These are phyloP conservation scores for Furcula furcula DNA, from an alignment of 2,888 invertebrate genomes.

Conservation along the genomic window DNA sequence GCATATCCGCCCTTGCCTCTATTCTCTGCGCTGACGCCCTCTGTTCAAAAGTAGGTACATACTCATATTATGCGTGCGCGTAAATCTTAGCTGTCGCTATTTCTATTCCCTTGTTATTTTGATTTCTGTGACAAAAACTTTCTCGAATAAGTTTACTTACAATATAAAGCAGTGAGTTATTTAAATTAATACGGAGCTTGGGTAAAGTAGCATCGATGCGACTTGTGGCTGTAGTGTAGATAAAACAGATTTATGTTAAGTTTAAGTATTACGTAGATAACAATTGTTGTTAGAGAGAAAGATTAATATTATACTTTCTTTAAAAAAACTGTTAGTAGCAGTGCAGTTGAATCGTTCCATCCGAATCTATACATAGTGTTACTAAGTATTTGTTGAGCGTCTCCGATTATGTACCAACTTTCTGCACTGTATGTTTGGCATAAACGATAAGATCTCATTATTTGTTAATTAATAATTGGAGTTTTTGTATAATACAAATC, in stretches of 20 bases:
- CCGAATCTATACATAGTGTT: conserved; percentile 5
- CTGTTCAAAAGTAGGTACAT: too few relatives aligned
- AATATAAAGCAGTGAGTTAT: neutral
- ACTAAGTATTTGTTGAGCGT: conserved; percentile 13
- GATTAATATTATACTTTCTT: conserved; percentile 16
- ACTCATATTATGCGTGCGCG: too few relatives aligned
- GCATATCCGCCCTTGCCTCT: too few relatives aligned
- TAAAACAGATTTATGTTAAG: conserved; percentile 20
- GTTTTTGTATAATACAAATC: conserved; percentile 11
- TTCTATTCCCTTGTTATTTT: too few relatives aligned
- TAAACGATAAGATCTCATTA: conserved; percentile 57
- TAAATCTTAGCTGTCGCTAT: too few relatives aligned
- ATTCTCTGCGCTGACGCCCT: too few relatives aligned
- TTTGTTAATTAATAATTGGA: conserved; percentile 37
- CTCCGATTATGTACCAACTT: conserved; percentile 12
- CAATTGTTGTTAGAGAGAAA: conserved; percentile 24
- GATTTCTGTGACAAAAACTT: too few relatives aligned
- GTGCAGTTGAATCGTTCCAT: conserved; percentile 22
- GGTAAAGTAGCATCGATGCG: conserved; percentile 4
- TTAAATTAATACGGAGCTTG: neutral
- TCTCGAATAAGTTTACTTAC: conserved; percentile 1
- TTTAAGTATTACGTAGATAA: conserved; percentile 33
- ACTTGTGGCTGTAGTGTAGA: conserved; percentile 25
- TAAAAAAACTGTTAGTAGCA: conserved; percentile 15
- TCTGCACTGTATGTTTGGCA: conserved; percentile 36